phyloP scores from a whole-genome alignment of 2,888 invertebrate genomes.

The Drosophila kuntzei region DNA sequence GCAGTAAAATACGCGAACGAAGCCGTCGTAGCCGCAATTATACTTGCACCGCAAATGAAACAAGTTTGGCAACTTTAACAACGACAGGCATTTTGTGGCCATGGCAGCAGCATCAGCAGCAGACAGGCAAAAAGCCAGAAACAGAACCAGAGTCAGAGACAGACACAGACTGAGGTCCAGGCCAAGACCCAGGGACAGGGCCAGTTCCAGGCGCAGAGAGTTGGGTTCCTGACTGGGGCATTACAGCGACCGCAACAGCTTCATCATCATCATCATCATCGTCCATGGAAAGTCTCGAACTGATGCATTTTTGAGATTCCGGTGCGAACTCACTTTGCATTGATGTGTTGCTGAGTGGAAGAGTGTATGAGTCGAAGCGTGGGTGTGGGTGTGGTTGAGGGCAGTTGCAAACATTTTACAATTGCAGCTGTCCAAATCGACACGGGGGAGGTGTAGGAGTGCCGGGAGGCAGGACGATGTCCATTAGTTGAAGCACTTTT shows the following conservation, averaged over 20 bases:
- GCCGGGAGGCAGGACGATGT: constrained; percentile 44
- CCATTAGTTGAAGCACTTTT: constrained; percentile 76
- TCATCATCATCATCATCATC: constrained; percentile 63
- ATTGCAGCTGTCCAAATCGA: constrained; percentile 45
- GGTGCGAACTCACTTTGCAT: constrained; percentile 63
- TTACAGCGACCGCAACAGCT: constrained; percentile 71
- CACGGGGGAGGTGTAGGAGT: background rate
- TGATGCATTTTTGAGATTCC: constrained; percentile 79
- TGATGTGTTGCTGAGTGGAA: constrained; percentile 38
- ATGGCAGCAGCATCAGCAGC: constrained; percentile 28
- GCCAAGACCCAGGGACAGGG: background rate
- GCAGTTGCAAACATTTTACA: constrained; percentile 61
- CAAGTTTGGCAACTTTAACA: constrained; percentile 79
- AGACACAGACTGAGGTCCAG: constrained; percentile 11
- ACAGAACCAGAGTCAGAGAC: constrained; percentile 9
- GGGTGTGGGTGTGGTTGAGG: constrained; percentile 21
- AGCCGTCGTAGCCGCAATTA: constrained; percentile 67
- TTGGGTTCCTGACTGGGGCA: constrained; percentile 29
- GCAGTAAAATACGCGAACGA: constrained; percentile 48
- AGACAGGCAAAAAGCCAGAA: constrained; percentile 16
- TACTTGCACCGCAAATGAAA: constrained; percentile 80
- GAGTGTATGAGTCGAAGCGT: constrained; percentile 22
- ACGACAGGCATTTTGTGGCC: constrained; percentile 76
- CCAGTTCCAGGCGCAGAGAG: constrained; percentile 1
- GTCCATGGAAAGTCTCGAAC: constrained; percentile 51